Percentiles rank a stretch among this genome's conserved stretches.
These are phyloP conservation scores for Coptotermes formosanus DNA, from an alignment of 1,140 invertebrate genomes.

Conservation along the genomic window DNA sequence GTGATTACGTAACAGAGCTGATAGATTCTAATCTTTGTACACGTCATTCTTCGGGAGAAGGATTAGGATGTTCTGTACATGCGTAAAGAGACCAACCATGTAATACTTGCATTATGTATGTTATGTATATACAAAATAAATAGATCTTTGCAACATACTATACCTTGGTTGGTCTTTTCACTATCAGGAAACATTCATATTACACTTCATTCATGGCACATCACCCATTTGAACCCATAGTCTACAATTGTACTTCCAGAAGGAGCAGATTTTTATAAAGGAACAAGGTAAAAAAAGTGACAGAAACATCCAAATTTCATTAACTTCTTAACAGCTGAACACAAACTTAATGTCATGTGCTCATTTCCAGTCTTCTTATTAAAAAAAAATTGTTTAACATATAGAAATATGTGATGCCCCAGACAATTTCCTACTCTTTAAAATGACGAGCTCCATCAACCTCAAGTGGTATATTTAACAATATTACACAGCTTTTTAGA, in stretches of 20 bases:
- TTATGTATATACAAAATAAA: slow-evolving; percentile 38
- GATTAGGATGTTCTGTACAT: slow-evolving; percentile 27
- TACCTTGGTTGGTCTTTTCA: slow-evolving; percentile 27
- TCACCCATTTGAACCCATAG: slow-evolving; percentile 18
- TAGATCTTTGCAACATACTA: slow-evolving; percentile 32
- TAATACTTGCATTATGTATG: slow-evolving; percentile 33
- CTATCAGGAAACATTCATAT: neutral
- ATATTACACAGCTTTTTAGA: slow-evolving; percentile 33
- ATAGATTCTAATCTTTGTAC: slow-evolving; percentile 31
- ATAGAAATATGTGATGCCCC: slow-evolving; percentile 25
- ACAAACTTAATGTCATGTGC: neutral
- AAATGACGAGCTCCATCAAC: slow-evolving; percentile 29
- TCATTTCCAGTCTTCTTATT: slow-evolving; percentile 21
- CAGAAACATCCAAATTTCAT: slow-evolving; percentile 21
- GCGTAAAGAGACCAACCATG: slow-evolving; percentile 30
- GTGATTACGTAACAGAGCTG: slow-evolving; percentile 23
- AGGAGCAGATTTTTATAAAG: slow-evolving; percentile 22
- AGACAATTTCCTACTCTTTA: neutral
- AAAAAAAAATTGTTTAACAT: slow-evolving; percentile 28
- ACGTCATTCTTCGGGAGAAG: slow-evolving; percentile 22
- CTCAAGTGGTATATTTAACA: slow-evolving; percentile 30
- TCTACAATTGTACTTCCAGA: slow-evolving; percentile 29
- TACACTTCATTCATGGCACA: neutral
- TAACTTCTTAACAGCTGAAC: slow-evolving; percentile 17
- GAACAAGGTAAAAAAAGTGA: slow-evolving; percentile 24